Evolutionary conservation across 2,113 vertebrate species (phyloP).

Genomic region (Otus sunia): DNA sequence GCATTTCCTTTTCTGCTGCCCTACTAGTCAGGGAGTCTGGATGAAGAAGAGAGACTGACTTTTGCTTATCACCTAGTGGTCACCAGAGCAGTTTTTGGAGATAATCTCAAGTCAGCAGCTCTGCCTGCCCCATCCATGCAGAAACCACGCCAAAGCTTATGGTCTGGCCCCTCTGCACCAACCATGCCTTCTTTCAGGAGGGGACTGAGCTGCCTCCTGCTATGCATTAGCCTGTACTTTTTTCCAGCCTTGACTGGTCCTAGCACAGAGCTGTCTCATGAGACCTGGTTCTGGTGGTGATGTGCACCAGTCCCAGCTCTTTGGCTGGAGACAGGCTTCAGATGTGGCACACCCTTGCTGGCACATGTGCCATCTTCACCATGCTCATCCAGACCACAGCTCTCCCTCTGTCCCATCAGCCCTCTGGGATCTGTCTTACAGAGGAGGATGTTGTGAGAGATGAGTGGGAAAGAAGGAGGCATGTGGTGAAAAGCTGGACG

Average conservation of each 20-base stretch:
- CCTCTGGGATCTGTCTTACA: not conserved
- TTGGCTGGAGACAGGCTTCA: not conserved
- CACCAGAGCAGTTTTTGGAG: not conserved
- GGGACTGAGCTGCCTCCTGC: not conserved
- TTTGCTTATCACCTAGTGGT: not conserved
- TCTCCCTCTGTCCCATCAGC: not conserved
- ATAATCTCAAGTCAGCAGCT: not conserved
- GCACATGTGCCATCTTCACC: not conserved
- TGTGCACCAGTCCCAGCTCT: not conserved
- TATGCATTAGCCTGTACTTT: rapidly evolving
- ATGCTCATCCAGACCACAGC: not conserved
- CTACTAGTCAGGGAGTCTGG: not conserved
- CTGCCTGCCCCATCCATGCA: not conserved
- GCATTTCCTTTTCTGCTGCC: not conserved
- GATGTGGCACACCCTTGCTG: not conserved
- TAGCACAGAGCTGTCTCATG: not conserved
- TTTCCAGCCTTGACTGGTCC: not conserved
- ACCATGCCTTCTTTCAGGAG: not conserved
- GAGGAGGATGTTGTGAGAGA: not conserved
- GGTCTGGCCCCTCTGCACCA: not conserved
- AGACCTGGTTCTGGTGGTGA: not conserved
- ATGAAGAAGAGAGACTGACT: not conserved
- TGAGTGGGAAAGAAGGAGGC: not conserved
- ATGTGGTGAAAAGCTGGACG: not conserved
- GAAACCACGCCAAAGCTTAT: not conserved